These are phyloP conservation scores for Netelia virgata DNA, from an alignment of 2,888 invertebrate species.

Conservation along the genomic window DNA sequence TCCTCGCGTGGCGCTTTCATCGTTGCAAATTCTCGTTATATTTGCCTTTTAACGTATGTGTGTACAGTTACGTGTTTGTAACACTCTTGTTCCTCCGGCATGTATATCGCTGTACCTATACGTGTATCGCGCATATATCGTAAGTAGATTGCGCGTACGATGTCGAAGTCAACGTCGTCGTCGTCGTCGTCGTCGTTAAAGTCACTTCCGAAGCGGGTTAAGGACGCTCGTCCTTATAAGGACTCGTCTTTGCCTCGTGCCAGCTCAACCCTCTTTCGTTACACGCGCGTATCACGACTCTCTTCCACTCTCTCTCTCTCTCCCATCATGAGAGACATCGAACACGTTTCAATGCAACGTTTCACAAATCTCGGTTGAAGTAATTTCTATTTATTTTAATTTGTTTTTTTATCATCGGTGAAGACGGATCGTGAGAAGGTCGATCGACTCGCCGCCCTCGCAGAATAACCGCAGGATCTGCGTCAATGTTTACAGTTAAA, in stretches of 20 bases:
- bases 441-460: too few species aligned
- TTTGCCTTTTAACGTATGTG: conserved; percentile 48
- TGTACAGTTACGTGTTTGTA: conserved; percentile 30
- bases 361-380: too few species aligned
- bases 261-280: conserved; percentile 58
- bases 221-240: conserved; percentile 84
- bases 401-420: too few species aligned
- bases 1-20: conserved; percentile 65
- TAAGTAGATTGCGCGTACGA: conserved; percentile 46
- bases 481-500: too few species aligned
- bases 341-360: too few species aligned
- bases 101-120: background rate
- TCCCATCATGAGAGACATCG: background rate
- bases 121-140: conserved; percentile 14
- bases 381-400: too few species aligned
- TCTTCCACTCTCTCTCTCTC: conserved; percentile 27
- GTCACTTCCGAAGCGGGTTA: conserved; percentile 82
- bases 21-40: conserved; percentile 41
- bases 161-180: conserved; percentile 27
- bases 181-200: conserved; percentile 55
- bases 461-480: too few species aligned
- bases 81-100: background rate
- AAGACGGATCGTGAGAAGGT: too few species aligned
- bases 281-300: background rate
- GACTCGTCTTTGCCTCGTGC: conserved; percentile 80